Conservation (phyloP, 2,888 invertebrate genomes). For the Drosophila rellima region DNA sequence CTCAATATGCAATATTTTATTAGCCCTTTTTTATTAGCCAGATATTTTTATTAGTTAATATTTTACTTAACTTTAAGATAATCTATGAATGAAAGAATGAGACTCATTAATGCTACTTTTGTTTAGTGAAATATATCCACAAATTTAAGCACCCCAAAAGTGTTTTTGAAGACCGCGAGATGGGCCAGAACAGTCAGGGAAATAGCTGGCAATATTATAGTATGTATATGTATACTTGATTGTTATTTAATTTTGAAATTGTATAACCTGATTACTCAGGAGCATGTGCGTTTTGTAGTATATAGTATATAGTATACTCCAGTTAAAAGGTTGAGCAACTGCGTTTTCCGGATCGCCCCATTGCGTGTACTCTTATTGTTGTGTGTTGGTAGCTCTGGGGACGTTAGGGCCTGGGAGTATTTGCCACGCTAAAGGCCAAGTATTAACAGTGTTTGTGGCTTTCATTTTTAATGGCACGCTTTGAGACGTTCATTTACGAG, state of each 20-base stretch:
- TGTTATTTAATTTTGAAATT: slow-evolving; percentile 73
- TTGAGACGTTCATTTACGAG: slow-evolving; percentile 42
- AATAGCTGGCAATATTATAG: slow-evolving; percentile 27
- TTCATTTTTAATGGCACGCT: slow-evolving; percentile 57
- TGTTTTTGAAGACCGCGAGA: background rate
- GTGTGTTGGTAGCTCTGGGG: slow-evolving; percentile 27
- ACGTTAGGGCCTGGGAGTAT: slow-evolving; percentile 17
- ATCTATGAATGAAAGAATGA: background rate
- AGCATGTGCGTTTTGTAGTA: slow-evolving; percentile 30
- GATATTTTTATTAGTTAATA: too few relatives aligned
- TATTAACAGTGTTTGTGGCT: slow-evolving; percentile 60
- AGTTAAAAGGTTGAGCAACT: slow-evolving; percentile 49
- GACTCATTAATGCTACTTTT: background rate
- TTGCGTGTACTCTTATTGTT: slow-evolving; percentile 39
- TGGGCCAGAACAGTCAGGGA: background rate
- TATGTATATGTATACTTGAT: slow-evolving; percentile 46
- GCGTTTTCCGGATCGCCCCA: slow-evolving; percentile 30
- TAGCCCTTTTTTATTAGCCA: too few relatives aligned
- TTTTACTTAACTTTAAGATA: background rate
- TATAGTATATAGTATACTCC: slow-evolving; percentile 38
- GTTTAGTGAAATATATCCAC: background rate
- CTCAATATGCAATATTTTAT: too few relatives aligned
- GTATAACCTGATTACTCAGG: slow-evolving; percentile 67
- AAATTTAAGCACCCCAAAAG: slow-evolving; percentile 10
- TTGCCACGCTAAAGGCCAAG: slow-evolving; percentile 20